phyloP scores from a whole-genome alignment of 2,113 vertebrate genomes.

The Muntiacus muntjak region DNA sequence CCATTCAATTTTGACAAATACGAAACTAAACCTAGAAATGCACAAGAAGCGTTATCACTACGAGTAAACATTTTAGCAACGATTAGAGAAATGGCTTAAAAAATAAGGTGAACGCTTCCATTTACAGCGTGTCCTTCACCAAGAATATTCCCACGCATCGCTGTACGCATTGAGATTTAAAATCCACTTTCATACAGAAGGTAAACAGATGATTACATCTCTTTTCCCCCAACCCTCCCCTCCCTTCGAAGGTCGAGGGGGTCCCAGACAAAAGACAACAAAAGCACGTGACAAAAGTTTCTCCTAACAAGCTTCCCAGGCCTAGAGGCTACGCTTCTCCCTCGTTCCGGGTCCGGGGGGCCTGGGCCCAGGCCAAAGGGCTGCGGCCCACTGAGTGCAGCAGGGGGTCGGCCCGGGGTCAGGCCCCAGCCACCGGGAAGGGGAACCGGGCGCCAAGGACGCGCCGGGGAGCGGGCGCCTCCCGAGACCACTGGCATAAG shows the following conservation, averaged over 20 bases:
- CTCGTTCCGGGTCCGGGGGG: background rate
- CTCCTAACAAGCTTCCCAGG: background rate
- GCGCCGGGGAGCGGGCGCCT: background rate
- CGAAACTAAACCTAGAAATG: background rate
- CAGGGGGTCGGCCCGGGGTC: background rate
- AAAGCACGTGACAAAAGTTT: conserved; percentile 70
- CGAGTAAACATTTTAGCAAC: background rate
- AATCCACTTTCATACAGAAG: background rate
- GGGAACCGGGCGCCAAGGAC: background rate
- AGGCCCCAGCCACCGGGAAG: background rate
- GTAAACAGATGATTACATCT: background rate
- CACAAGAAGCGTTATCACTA: background rate
- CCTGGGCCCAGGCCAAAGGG: background rate
- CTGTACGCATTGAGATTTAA: rapidly evolving
- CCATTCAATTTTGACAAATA: background rate
- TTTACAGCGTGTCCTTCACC: background rate
- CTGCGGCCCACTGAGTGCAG: background rate
- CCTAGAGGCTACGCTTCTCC: background rate
- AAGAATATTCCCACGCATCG: background rate
- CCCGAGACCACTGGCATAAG: background rate
- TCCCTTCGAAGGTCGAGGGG: conserved; percentile 24
- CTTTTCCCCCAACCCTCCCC: background rate
- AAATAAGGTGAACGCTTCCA: background rate
- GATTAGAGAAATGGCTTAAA: background rate
- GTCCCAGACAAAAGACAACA: conserved; percentile 51